A percentile compares a stretch with the other conserved stretches of the same genome.
Conservation (phyloP, 2,113 vertebrate genomes). For the Lonchura striata region DNA sequence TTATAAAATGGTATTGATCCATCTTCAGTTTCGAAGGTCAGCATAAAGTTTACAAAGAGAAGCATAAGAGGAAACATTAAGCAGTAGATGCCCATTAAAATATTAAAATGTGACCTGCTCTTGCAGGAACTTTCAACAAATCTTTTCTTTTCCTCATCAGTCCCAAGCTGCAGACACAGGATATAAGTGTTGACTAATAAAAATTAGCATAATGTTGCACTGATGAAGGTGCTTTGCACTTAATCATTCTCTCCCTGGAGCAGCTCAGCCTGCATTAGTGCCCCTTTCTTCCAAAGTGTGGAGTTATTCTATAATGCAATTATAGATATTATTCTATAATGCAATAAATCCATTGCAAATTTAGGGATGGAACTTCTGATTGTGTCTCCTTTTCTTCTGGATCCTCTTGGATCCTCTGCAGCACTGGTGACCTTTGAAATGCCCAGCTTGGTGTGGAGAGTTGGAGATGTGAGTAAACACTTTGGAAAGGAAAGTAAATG, state of each 20-base stretch:
- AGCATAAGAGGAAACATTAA: constrained; percentile 2
- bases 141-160: not conserved
- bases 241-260: not conserved
- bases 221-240: not conserved
- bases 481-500: not conserved
- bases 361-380: not conserved
- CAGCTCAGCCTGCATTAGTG: not conserved
- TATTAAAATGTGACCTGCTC: constrained; percentile 12
- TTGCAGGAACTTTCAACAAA: not conserved
- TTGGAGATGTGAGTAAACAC: not conserved
- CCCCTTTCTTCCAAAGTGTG: not conserved
- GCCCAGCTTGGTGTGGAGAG: not conserved
- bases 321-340: not conserved
- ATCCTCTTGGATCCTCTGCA: not conserved
- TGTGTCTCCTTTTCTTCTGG: not conserved
- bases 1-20: constrained; percentile 64
- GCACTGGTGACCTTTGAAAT: not conserved
- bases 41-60: constrained; percentile 28
- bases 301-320: not conserved
- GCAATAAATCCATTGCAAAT: not conserved
- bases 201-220: not conserved
- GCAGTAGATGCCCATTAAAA: not conserved
- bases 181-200: not conserved
- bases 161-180: not conserved
- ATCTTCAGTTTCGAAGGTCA: constrained; percentile 45